Evolutionary conservation across 2,888 invertebrate genomes (phyloP), one percentile per base, ranked within the genome.

Genomic region (Biston betularia): DNA sequence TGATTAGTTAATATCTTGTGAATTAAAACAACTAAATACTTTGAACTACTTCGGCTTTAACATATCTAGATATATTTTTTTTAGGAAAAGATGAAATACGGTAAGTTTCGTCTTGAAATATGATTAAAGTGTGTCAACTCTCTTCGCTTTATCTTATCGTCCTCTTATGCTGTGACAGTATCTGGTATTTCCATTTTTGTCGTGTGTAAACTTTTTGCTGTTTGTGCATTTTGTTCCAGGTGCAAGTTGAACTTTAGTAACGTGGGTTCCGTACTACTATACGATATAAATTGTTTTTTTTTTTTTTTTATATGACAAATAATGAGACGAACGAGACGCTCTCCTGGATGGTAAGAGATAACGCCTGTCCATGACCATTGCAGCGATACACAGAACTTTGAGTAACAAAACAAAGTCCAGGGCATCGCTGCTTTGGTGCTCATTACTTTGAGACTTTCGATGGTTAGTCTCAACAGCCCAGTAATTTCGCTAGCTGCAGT

Each of bases 81-180:
- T 44, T 11, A 44, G 11, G 44, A 44, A 44, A n/a, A 44, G 12
- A 6, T 45, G 14, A 8, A n/a, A 54, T 11, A 35, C 14, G 56
- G 45, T 10, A 10, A 7, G 11, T 6, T 24, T 9, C 14, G 9
- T 6, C 24, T 5, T 2, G 34, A 10, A 34, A 35, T 34, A 7
- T 14, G 56, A 45, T 34, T n/a, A 46, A 56, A 45, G 35, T 55
- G 44, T 44, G n/a, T 40, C 40, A 12, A 42, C 24, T 42, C 5
- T 55, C 42, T 35, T 45, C 24, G 10, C 35, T 14, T 56, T 46
- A 54, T 42, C 54, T 54, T 54, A 54, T 54, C 52, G 35, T 35
- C 14, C 9, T 53, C 53, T 53, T 40, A n/a, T 11, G 53, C 10
- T 15, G 15, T 40, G 40, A 15, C 40, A 53, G 53, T 52, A 35